Evolutionary conservation across 2,797 vertebrate genomes (phyloP).

Genomic region (Notolepis coatsorum): DNA sequence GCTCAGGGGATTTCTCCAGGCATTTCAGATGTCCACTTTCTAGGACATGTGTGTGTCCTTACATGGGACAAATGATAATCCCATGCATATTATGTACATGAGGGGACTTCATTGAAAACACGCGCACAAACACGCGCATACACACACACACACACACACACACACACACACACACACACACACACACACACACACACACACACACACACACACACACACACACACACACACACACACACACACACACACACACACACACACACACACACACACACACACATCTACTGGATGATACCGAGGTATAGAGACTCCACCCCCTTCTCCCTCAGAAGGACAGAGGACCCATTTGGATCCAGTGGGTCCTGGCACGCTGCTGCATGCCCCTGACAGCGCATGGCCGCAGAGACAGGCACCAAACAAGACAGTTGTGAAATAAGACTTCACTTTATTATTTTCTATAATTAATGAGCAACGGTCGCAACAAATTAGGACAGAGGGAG

Average conservation of each 20-base stretch:
- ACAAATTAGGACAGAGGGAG: slow-evolving; percentile 77
- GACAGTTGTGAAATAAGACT: slow-evolving; percentile 81
- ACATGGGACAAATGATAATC: slow-evolving; percentile 50
- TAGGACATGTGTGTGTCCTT: slow-evolving; percentile 18
- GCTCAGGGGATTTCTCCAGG: slow-evolving; percentile 25
- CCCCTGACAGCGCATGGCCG: slow-evolving; percentile 68
- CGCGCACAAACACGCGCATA: no score
- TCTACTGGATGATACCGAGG: slow-evolving; percentile 37
- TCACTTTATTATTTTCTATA: slow-evolving; percentile 86
- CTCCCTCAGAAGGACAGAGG: slow-evolving; percentile 40
- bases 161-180: no score
- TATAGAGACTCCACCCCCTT: slow-evolving; percentile 23
- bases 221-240: no score
- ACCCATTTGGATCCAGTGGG: slow-evolving; percentile 51
- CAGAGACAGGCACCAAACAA: slow-evolving; percentile 73
- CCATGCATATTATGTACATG: slow-evolving; percentile 18
- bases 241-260: no score
- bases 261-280: no score
- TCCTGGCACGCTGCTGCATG: slow-evolving; percentile 51
- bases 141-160: no score
- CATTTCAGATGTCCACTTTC: slow-evolving; percentile 28
- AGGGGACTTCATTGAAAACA: slow-evolving; percentile 52
- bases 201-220: no score
- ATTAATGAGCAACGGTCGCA: slow-evolving; percentile 81
- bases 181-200: no score